Percentiles rank a stretch among this genome's conserved stretches.
phyloP scores from a whole-genome alignment of 2,888 invertebrate genomes.

The Nephrotoma appendiculata region DNA sequence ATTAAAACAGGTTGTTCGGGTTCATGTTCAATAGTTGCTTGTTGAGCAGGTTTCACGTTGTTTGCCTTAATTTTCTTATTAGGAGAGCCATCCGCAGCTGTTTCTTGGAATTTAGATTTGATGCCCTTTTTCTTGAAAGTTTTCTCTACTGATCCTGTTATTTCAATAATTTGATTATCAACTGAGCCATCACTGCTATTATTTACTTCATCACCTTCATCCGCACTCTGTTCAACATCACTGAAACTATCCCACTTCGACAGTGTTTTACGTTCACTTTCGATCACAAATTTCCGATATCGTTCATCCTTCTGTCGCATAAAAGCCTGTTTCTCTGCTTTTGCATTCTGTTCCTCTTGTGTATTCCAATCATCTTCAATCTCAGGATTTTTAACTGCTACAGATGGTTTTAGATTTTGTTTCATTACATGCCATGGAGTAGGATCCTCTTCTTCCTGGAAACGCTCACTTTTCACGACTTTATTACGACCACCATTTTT shows the following conservation, averaged over 20 bases:
- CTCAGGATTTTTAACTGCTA: slow-evolving; percentile 1
- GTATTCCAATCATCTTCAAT: neutral
- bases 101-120: neutral
- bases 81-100: too few relatives aligned
- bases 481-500: neutral
- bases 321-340: neutral
- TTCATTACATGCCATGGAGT: slow-evolving; percentile 2
- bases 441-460: neutral
- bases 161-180: neutral
- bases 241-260: slow-evolving; percentile 1
- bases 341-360: neutral
- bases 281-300: neutral
- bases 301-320: neutral
- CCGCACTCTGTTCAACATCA: neutral
- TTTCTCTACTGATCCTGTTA: neutral
- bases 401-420: neutral
- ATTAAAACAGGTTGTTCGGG: neutral
- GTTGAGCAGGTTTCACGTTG: neutral
- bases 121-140: neutral
- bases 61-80: neutral
- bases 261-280: neutral
- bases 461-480: neutral
- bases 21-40: neutral
- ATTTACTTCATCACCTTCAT: neutral
- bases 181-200: neutral